These are phyloP conservation scores for Thyatira batis DNA, from an alignment of 2,888 invertebrate species.

Conservation along the genomic window DNA sequence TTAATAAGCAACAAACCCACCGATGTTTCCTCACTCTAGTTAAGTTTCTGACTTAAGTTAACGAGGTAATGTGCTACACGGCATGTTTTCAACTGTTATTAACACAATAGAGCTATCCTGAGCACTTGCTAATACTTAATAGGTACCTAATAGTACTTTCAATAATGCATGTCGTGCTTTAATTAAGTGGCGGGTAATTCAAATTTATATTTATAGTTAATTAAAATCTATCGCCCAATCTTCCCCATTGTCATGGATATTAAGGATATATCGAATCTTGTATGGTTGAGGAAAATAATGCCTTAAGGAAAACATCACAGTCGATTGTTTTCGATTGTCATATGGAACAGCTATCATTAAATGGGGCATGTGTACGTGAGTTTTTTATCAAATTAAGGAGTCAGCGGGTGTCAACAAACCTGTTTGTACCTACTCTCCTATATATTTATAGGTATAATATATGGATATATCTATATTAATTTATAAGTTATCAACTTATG, in stretches of 20 bases:
- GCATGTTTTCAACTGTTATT: conserved; percentile 53
- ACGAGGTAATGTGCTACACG: conserved; percentile 50
- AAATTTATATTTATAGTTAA: neutral
- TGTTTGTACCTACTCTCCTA: too few species aligned
- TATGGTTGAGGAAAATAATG: neutral
- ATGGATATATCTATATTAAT: too few species aligned
- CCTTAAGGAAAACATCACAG: neutral
- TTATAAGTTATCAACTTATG: too few species aligned
- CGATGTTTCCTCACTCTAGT: conserved; percentile 41
- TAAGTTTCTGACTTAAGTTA: conserved; percentile 48
- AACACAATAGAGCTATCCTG: conserved; percentile 39
- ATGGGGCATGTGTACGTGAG: neutral
- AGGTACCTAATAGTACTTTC: conserved; percentile 26
- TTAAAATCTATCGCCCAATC: neutral
- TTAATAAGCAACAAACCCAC: conserved; percentile 65
- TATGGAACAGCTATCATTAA: neutral
- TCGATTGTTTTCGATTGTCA: neutral
- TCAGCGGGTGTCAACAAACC: neutral
- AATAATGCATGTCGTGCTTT: conserved; percentile 25
- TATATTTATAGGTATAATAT: too few species aligned
- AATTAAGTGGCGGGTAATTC: conserved; percentile 7
- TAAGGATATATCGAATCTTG: neutral
- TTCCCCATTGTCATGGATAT: neutral
- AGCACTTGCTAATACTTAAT: conserved; percentile 31
- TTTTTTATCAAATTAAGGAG: neutral